Percentiles rank a stretch among this genome's conserved stretches.
Evolutionary conservation across 2,888 invertebrate genomes (phyloP).

Genomic region (Acrobasis suavella): DNA sequence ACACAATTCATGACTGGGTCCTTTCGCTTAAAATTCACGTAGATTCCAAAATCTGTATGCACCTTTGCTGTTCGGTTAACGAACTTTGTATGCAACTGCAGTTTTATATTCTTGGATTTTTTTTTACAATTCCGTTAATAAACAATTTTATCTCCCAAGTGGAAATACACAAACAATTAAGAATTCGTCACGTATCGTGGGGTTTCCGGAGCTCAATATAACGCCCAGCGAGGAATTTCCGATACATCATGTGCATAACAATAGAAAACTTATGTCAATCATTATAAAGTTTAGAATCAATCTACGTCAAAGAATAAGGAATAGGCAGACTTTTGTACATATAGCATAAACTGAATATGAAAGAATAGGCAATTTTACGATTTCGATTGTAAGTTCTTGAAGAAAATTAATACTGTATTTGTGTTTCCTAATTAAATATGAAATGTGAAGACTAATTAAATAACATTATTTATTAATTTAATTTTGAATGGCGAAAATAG

Average conservation of each 20-base stretch:
- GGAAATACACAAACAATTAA: background rate
- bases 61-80: background rate
- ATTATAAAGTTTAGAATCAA: slow-evolving; percentile 1
- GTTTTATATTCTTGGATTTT: background rate
- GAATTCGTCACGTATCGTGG: slow-evolving; percentile 12
- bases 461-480: too few species aligned
- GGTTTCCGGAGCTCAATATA: slow-evolving; percentile 7
- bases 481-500: too few species aligned
- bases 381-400: too few species aligned
- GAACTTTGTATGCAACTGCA: background rate
- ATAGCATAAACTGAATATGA: too few species aligned
- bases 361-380: too few species aligned
- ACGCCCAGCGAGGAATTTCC: slow-evolving; percentile 4
- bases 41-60: background rate
- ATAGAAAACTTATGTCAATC: background rate
- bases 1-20: background rate
- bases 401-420: too few species aligned
- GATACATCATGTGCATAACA: slow-evolving; percentile 2
- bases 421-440: too few species aligned
- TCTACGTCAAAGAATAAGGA: background rate
- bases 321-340: too few species aligned
- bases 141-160: slow-evolving; percentile 2
- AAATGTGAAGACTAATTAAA: too few species aligned
- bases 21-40: background rate
- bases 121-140: background rate